Conservation (phyloP, 2,888 invertebrate species). For the Cryptus viduatorius region DNA sequence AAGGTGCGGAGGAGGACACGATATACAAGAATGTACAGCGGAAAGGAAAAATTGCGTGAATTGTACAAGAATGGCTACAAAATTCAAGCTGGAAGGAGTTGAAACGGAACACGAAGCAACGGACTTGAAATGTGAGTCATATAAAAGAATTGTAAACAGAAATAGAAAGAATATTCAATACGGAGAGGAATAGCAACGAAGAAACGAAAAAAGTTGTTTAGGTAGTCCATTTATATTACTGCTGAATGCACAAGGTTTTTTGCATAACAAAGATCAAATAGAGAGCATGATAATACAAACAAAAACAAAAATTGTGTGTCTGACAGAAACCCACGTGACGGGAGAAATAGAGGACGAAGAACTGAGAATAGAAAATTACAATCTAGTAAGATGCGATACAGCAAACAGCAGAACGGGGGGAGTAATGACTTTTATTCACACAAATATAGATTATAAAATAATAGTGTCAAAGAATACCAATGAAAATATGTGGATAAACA, state of each 20-base stretch:
- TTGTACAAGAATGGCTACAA: too few species aligned
- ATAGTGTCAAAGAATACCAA: too few species aligned
- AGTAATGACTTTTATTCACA: neutral
- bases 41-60: too few species aligned
- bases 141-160: constrained; percentile 20
- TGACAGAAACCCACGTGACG: constrained; percentile 42
- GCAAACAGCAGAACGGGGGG: constrained; percentile 41
- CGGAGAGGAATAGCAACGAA: constrained; percentile 17
- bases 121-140: too few species aligned
- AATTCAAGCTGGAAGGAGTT: too few species aligned
- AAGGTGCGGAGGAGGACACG: neutral
- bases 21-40: neutral
- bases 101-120: too few species aligned
- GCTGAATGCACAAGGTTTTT: constrained; percentile 46
- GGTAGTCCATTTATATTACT: neutral
- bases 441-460: too few species aligned
- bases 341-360: constrained; percentile 38
- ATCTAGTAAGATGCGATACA: neutral
- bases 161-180: constrained; percentile 29
- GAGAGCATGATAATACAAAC: constrained; percentile 5
- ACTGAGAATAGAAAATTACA: constrained; percentile 24
- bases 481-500: too few species aligned
- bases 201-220: neutral
- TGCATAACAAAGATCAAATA: constrained; percentile 58
- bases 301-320: constrained; percentile 42